phyloP scores from a whole-genome alignment of 2,113 vertebrate genomes.

The Meriones unguiculatus region DNA sequence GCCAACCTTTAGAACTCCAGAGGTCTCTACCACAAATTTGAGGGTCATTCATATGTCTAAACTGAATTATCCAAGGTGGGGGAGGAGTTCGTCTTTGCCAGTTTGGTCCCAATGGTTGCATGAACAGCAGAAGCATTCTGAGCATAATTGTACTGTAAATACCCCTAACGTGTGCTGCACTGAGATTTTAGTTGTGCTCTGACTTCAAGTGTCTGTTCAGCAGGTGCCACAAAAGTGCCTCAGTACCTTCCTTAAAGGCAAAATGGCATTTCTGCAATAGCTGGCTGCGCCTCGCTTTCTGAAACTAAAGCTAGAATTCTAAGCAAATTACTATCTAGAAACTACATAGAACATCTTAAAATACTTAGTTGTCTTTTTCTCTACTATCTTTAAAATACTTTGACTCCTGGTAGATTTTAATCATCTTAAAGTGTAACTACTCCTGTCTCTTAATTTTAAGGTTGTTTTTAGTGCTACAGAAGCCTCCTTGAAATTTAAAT shows the following conservation, averaged over 20 bases:
- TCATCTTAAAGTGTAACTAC: slow-evolving; percentile 54
- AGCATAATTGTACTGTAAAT: slow-evolving; percentile 54
- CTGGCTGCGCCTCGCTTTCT: slow-evolving; percentile 10
- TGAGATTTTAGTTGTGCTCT: neutral
- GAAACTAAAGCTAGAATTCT: slow-evolving; percentile 45
- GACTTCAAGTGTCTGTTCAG: slow-evolving; percentile 23
- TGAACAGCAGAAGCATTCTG: slow-evolving; percentile 57
- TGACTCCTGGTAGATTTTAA: slow-evolving; percentile 69
- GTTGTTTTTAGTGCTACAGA: slow-evolving; percentile 84
- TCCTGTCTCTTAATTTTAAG: slow-evolving; percentile 81
- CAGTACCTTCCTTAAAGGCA: slow-evolving; percentile 6
- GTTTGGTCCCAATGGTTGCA: slow-evolving; percentile 9
- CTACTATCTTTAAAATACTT: slow-evolving; percentile 59
- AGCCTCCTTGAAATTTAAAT: slow-evolving; percentile 85
- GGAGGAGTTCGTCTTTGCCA: slow-evolving; percentile 57
- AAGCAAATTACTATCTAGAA: slow-evolving; percentile 34
- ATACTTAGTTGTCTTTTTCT: slow-evolving; percentile 62
- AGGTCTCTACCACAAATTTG: neutral
- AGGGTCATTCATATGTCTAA: slow-evolving; percentile 29
- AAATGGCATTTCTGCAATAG: neutral
- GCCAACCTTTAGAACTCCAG: neutral
- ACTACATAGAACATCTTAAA: slow-evolving; percentile 54
- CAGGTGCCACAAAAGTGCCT: slow-evolving; percentile 32
- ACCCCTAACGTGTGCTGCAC: neutral
- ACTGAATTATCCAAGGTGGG: slow-evolving; percentile 28